Base-by-base conservation (phyloP, 2,888 invertebrate genomes). In the Nebria brevicollis region DNA sequence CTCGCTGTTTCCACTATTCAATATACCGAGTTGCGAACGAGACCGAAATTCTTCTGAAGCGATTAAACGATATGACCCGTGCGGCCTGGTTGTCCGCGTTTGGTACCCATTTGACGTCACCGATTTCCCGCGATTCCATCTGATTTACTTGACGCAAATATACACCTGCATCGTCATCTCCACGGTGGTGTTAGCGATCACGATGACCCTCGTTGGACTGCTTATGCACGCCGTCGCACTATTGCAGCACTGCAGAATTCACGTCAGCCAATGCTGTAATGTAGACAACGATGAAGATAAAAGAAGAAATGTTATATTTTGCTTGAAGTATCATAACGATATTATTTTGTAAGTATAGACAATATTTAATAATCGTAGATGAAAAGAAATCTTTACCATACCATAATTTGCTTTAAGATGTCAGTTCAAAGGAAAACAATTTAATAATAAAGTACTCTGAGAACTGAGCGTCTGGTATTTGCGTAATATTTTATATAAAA, bases 71-170 rank as follows among this genome's bases (percentile, higher is more conserved):
- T 34, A 66, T 26, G 81, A 81, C 43, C 81, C 81, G 11, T 81
- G 81, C 26, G 81, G 81, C n/a, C 20, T 81, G 13, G 65, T 81
- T 54, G 72, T 81, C 13, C 81, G 81, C 13, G 66, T 72, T 0
- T 81, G 81, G 81, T 81, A 76, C 11, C 77, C 73, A 42, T 81
- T 77, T 26, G 72, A 81, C 25, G 54, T 81, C 11, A 72, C 81
- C 11, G n/a, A 72, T 42, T 72, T 72, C 15, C 77, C 81, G 11
- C n/a, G 34, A 11, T 80, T 80, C 34, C 75, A 80, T 7, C 41
- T 75, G 13, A 70, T 75, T 5, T 80, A 66, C 54, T 15, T 66
- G 8, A 25, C 66, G 20, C 54, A 75, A 26, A 65, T 80, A n/a
- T 80, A 80, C 64, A 80, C 73, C 10, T 80, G 80, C 66, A 25